Evolutionary conservation across 2,113 vertebrate species (phyloP), one percentile per base, ranked within the genome.

Genomic region (Litocranius walleri): DNA sequence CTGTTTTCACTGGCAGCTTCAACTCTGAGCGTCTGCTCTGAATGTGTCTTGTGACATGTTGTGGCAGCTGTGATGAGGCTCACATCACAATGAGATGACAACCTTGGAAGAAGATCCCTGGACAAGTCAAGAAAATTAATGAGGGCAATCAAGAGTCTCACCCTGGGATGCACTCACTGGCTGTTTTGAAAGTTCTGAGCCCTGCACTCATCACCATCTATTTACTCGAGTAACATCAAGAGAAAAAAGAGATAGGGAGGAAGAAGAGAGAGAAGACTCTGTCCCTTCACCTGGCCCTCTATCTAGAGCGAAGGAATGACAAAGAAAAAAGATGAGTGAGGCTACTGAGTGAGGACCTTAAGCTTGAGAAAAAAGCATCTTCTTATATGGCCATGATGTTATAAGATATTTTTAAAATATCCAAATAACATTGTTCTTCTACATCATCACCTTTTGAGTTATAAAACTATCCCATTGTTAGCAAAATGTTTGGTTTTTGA

Each of bases 1-100:
- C 86, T 93, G 93, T 97, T 98, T 96, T 97, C 91, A 81, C 62
- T 88, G 43, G 77, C 50, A 84, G 52, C 85, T 81, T 77, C 86
- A 10, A 0, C 50, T 89, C 81, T 57, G 45, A 96, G 27, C 14
- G 45, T 86, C 91, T 90, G 91, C 3, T 19, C 17, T 43, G 15
- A 50, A 17, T 2, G 7, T 5, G 59, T 83, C 94, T 45, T 36
- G 88, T 91, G 89, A 91, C 10, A 19, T 67, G 52, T 83, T n/a
- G 54, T 17, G 25, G 48, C 50, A 95, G 87, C 95, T 88, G 59
- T 21, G 30, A 56, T 19, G 23, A 84, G 71, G 30, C 30, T 48
- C 10, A 8, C 15, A 23, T 85, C 84, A 52, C 62, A 59, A 7
- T 67, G 48, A 85, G 61, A n/a, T 54, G 74, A 94, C 21, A 25